Evolutionary conservation across 2,888 invertebrate species (phyloP).

Genomic region (Nymphalis polychloros): DNA sequence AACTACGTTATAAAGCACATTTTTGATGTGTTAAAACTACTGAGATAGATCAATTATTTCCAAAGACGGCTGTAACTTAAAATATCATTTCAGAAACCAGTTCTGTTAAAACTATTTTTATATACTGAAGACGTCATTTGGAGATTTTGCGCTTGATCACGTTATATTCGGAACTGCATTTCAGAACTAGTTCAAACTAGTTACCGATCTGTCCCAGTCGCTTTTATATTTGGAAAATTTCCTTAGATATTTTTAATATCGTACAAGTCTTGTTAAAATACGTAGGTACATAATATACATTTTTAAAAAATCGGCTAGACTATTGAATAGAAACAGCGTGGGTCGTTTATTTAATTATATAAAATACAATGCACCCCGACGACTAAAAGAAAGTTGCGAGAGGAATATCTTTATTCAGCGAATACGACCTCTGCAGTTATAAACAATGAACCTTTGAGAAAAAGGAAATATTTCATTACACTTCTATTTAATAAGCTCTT

Average conservation of each 20-base stretch:
- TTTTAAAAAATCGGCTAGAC: too few relatives aligned
- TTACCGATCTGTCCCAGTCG: not conserved
- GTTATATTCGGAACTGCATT: slow-evolving; percentile 4
- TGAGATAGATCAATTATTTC: not conserved
- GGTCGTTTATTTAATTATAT: too few relatives aligned
- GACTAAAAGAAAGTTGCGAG: not conserved
- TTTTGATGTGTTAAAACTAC: not conserved
- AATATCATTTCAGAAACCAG: too few relatives aligned
- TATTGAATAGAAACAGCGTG: too few relatives aligned
- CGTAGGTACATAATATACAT: too few relatives aligned
- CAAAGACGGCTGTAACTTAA: too few relatives aligned
- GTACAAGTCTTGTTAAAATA: too few relatives aligned
- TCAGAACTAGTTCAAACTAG: slow-evolving; percentile 5
- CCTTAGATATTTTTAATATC: not conserved
- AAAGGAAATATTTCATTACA: not conserved
- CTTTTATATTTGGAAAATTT: not conserved
- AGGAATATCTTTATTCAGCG: not conserved
- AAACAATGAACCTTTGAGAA: slow-evolving; percentile 1
- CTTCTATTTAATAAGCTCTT: slow-evolving; percentile 7
- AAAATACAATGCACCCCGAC: not conserved
- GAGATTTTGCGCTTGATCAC: slow-evolving; percentile 1
- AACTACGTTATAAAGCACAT: too few relatives aligned
- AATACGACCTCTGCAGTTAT: not conserved
- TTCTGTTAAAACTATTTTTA: slow-evolving; percentile 1
- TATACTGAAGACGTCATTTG: not conserved